A percentile compares a stretch with the other conserved stretches of the same genome.
These are phyloP conservation scores for Bombyx huttoni DNA, from an alignment of 2,888 invertebrate species.

Conservation along the genomic window DNA sequence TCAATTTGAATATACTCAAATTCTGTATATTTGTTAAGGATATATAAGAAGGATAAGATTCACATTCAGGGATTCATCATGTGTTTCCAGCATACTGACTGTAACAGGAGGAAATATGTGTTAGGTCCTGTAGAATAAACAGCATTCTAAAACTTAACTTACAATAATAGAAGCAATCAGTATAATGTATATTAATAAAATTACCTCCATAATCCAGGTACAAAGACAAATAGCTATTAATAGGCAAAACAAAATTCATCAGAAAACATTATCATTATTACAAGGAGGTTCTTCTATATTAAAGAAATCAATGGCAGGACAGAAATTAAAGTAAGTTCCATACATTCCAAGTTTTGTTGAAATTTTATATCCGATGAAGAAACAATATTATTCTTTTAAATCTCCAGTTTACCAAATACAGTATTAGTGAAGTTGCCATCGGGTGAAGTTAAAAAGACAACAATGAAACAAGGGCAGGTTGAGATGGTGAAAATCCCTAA, in stretches of 20 bases:
- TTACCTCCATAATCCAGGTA: conserved; percentile 44
- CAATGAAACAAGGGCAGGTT: conserved; percentile 49
- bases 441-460: conserved; percentile 52
- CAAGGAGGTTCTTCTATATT: conserved; percentile 77
- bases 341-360: background rate
- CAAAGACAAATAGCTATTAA: conserved; percentile 85
- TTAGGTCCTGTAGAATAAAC: too few relatives aligned
- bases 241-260: conserved; percentile 79
- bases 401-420: conserved; percentile 53
- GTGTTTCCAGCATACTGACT: too few relatives aligned
- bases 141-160: too few relatives aligned
- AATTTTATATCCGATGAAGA: too few relatives aligned
- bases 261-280: conserved; percentile 78
- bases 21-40: too few relatives aligned
- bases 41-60: too few relatives aligned
- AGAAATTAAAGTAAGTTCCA: conserved; percentile 55
- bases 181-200: background rate
- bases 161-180: background rate
- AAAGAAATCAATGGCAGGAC: conserved; percentile 50
- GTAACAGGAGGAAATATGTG: too few relatives aligned
- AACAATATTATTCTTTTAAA: conserved; percentile 10
- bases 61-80: too few relatives aligned
- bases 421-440: conserved; percentile 61
- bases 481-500: conserved; percentile 53
- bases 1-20: too few relatives aligned